phyloP scores from a whole-genome alignment of 2,888 invertebrate species.

The Protophormia terraenovae region DNA sequence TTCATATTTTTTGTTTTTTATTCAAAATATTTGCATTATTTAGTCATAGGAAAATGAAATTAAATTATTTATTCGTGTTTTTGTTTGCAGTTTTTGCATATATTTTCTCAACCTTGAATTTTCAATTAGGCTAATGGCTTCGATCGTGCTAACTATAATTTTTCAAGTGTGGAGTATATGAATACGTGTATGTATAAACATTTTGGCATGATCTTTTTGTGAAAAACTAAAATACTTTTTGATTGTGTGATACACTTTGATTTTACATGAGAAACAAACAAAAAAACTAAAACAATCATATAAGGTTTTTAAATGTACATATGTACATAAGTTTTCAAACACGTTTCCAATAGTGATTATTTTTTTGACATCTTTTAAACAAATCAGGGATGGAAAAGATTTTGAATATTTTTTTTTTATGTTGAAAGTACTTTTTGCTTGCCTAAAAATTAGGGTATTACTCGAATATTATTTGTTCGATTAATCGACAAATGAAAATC shows the following conservation, averaged over 20 bases:
- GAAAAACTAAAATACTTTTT: not conserved
- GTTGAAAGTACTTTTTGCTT: too few species aligned
- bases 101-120: slow-evolving; percentile 53
- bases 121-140: slow-evolving; percentile 25
- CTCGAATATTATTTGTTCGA: too few species aligned
- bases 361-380: slow-evolving; percentile 34
- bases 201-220: not conserved
- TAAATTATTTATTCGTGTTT: not conserved
- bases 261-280: not conserved
- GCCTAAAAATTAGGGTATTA: too few species aligned
- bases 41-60: not conserved
- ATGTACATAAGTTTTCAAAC: not conserved
- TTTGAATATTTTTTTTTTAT: too few species aligned
- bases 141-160: slow-evolving; percentile 27
- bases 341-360: slow-evolving; percentile 30
- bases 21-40: not conserved
- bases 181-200: not conserved
- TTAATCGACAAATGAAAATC: too few species aligned
- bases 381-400: too few species aligned
- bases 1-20: slow-evolving; percentile 55
- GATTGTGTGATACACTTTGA: not conserved
- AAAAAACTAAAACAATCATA: not conserved
- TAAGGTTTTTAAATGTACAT: not conserved
- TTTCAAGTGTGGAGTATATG: slow-evolving; percentile 23
- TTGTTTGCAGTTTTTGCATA: not conserved